phyloP scores from a whole-genome alignment of 2,797 vertebrate species.

The Neosalanx taihuensis region DNA sequence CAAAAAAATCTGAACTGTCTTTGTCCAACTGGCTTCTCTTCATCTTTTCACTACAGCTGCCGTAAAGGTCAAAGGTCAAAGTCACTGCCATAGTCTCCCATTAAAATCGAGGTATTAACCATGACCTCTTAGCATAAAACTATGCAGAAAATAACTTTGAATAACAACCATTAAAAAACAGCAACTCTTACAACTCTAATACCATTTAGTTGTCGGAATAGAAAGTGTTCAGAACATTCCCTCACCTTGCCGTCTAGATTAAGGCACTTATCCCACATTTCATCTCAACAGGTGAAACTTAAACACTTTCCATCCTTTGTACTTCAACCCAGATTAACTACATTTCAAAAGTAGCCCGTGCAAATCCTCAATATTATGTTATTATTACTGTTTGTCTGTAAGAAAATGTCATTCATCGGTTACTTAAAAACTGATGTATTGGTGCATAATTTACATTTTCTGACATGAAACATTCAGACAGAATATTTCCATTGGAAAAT shows the following conservation, averaged over 20 bases:
- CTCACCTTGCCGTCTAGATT: constrained; percentile 51
- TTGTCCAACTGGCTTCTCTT: not conserved
- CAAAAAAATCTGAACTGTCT: not conserved
- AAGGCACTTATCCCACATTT: constrained; percentile 66
- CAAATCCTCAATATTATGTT: not conserved
- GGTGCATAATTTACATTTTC: not conserved
- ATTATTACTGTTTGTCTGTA: not conserved
- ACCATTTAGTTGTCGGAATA: constrained; percentile 32
- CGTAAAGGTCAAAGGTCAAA: constrained; percentile 9
- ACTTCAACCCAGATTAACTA: not conserved
- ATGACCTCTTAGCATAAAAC: not conserved
- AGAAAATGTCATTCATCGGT: not conserved
- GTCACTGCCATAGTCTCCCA: not conserved
- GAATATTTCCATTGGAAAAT: not conserved
- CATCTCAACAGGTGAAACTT: constrained; percentile 33
- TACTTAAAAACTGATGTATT: not conserved
- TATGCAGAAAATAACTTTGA: not conserved
- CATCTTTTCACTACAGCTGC: not conserved
- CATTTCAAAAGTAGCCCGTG: not conserved
- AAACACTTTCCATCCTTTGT: constrained; percentile 14
- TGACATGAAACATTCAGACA: too few species aligned
- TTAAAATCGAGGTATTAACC: constrained; percentile 1
- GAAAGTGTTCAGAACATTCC: constrained; percentile 40
- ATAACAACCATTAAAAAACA: too few species aligned
- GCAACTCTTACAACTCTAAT: constrained; percentile 3